Percentiles rank a stretch among this genome's conserved stretches.
phyloP scores from a whole-genome alignment of 2,797 vertebrate genomes.

The Crocodylus rhombifer region DNA sequence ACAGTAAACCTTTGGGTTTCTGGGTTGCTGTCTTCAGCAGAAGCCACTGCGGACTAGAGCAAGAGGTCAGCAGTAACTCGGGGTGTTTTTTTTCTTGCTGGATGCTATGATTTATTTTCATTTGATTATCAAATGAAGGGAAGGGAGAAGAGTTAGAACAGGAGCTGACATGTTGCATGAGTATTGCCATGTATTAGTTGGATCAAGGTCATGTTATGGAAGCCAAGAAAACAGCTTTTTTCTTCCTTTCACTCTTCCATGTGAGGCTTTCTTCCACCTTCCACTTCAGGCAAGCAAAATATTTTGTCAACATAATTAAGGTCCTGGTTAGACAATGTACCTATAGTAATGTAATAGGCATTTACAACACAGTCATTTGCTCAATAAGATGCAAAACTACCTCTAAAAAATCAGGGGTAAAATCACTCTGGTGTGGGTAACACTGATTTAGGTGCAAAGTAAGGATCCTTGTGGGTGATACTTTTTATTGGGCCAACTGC shows the following conservation, averaged over 20 bases:
- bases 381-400: too few relatives aligned
- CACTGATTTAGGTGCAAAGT: too few relatives aligned
- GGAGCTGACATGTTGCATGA: neutral
- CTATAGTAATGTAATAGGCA: too few relatives aligned
- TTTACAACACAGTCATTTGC: too few relatives aligned
- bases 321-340: too few relatives aligned
- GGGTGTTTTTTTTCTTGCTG: neutral
- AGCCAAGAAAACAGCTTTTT: neutral
- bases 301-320: neutral
- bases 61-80: neutral
- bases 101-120: neutral
- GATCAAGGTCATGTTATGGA: neutral
- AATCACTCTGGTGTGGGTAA: too few relatives aligned
- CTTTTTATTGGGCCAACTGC: too few relatives aligned
- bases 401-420: too few relatives aligned
- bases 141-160: neutral
- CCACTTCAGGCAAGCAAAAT: neutral
- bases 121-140: fast-evolving
- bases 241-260: neutral
- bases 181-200: neutral
- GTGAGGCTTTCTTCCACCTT: neutral
- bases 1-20: neutral
- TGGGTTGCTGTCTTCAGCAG: neutral
- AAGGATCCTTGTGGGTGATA: too few relatives aligned
- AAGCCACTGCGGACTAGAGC: neutral